These are phyloP conservation scores for Argyrosomus regius DNA, from an alignment of 2,797 vertebrate species.

Conservation along the genomic window DNA sequence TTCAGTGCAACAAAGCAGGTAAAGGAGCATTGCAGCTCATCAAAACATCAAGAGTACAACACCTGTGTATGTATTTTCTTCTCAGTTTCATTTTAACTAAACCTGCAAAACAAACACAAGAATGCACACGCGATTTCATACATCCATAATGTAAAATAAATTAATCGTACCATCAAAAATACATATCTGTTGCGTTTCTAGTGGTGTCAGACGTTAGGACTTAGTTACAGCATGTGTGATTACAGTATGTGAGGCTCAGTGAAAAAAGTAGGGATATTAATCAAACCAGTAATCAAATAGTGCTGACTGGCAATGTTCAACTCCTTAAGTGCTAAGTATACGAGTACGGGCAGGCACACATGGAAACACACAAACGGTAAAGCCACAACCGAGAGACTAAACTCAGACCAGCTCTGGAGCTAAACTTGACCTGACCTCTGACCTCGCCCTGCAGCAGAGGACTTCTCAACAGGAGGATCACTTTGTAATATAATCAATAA, in stretches of 20 bases:
- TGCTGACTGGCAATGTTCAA: constrained; percentile 44
- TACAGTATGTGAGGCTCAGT: not conserved
- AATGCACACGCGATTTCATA: too few species aligned
- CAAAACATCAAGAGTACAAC: too few species aligned
- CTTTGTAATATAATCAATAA: not conserved
- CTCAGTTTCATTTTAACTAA: too few species aligned
- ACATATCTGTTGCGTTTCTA: too few species aligned
- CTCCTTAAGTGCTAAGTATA: constrained; percentile 36
- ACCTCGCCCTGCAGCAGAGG: not conserved
- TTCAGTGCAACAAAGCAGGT: too few species aligned
- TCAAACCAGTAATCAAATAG: constrained; percentile 44
- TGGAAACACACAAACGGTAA: not conserved
- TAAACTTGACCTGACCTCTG: constrained; percentile 50
- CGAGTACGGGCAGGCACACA: not conserved
- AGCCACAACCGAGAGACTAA: not conserved
- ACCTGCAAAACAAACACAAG: too few species aligned
- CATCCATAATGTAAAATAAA: too few species aligned
- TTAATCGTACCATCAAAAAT: too few species aligned
- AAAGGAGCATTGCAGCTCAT: too few species aligned
- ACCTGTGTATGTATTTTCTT: too few species aligned
- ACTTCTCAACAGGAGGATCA: not conserved
- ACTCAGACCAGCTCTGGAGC: not conserved
- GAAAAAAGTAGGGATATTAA: not conserved
- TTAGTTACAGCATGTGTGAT: not conserved
- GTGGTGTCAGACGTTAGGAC: not conserved